These are phyloP conservation scores for Andrena dorsata DNA, from an alignment of 2,888 invertebrate genomes.

Conservation along the genomic window DNA sequence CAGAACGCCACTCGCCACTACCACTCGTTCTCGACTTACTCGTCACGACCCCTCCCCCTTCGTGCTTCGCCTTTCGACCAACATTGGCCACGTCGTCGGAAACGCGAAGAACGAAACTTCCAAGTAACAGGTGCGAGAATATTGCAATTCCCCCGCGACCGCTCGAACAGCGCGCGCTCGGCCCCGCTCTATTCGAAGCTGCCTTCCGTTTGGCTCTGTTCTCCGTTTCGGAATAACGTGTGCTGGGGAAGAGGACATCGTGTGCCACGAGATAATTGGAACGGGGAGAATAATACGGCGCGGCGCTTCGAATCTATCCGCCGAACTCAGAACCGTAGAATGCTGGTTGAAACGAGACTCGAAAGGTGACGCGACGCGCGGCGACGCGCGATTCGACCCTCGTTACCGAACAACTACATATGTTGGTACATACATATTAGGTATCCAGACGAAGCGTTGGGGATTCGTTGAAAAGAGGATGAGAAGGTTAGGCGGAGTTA, in stretches of 20 bases:
- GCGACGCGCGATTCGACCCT: background rate
- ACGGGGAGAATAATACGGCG: slow-evolving; percentile 6
- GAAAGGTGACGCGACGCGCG: no score
- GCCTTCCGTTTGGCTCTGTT: slow-evolving; percentile 47
- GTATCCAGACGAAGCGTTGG: slow-evolving; percentile 19
- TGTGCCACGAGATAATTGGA: slow-evolving; percentile 33
- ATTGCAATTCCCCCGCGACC: no score
- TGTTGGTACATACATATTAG: background rate
- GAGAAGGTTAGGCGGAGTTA: slow-evolving; percentile 16
- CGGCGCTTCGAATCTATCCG: background rate
- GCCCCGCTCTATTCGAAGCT: no score
- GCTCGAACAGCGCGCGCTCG: no score
- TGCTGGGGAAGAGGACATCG: slow-evolving; percentile 24
- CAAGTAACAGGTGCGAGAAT: no score
- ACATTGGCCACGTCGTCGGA: background rate
- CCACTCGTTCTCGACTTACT: background rate
- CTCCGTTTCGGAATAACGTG: slow-evolving; percentile 56
- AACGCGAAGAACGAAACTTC: background rate
- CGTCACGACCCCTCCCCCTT: background rate
- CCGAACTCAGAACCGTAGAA: background rate
- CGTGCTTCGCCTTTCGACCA: background rate
- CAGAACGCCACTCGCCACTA: slow-evolving; percentile 27
- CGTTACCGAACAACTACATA: background rate
- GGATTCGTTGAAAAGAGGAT: background rate
- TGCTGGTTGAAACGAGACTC: background rate